Conservation (phyloP, 2,888 invertebrate species). For the Noctua fimbriata region DNA sequence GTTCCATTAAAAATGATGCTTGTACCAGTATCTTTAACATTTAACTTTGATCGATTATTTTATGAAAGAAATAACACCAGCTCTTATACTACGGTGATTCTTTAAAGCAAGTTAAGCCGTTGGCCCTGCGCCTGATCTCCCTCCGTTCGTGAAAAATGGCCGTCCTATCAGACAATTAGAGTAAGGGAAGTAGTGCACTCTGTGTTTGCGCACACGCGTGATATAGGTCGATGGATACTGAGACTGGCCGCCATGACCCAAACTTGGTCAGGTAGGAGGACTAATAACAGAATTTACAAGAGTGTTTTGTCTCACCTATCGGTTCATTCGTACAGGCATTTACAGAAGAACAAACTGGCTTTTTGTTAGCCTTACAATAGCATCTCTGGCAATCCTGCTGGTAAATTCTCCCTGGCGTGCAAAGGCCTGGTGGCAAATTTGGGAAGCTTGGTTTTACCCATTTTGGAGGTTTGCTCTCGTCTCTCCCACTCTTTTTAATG, state of each 20-base stretch:
- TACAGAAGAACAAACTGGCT: constrained; percentile 32
- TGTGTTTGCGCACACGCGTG: neutral
- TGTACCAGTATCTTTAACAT: too few species aligned
- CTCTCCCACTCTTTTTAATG: neutral
- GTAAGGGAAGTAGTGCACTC: neutral
- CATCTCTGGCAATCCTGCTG: constrained; percentile 74
- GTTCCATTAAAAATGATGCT: neutral
- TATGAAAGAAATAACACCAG: neutral
- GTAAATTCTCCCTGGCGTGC: constrained; percentile 78
- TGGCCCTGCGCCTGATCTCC: neutral
- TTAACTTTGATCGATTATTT: too few species aligned
- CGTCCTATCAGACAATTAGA: neutral
- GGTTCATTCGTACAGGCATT: constrained; percentile 33
- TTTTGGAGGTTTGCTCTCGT: constrained; percentile 1
- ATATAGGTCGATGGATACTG: neutral
- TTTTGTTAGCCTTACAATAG: constrained; percentile 71
- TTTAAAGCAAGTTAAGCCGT: neutral
- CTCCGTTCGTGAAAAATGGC: neutral
- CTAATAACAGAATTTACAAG: neutral
- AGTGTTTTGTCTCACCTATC: constrained; percentile 17
- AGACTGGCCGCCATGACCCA: neutral
- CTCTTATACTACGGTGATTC: neutral
- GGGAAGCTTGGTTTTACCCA: neutral
- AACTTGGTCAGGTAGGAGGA: too few species aligned
- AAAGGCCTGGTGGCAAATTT: constrained; percentile 60